phyloP scores from a whole-genome alignment of 35 echinoderm and acorn worm genomes.

The Ophioderma brevispina region DNA sequence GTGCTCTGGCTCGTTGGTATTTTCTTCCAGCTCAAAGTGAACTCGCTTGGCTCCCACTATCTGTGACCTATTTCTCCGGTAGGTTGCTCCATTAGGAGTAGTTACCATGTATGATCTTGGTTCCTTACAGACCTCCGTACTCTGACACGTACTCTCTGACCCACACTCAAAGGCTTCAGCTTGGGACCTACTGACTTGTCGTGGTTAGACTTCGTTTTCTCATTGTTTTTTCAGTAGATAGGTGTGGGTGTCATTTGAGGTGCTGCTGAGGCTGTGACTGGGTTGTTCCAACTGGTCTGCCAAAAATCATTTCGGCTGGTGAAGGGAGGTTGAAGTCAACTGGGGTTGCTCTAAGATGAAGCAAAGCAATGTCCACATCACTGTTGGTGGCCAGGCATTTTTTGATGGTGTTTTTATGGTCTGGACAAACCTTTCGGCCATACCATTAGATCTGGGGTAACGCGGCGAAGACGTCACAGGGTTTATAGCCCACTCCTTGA shows the following conservation, averaged over 20 bases:
- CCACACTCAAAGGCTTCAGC: slow-evolving; percentile 4
- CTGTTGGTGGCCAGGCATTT: no score
- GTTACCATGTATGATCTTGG: slow-evolving; percentile 37
- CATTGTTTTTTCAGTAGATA: slow-evolving; percentile 23
- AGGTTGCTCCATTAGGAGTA: slow-evolving; percentile 54
- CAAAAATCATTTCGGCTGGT: no score
- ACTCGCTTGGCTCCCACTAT: not conserved
- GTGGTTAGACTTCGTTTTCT: no score
- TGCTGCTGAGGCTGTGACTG: no score
- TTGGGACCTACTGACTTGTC: not conserved
- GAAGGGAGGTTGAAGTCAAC: no score
- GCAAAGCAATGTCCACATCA: no score
- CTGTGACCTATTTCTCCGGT: no score
- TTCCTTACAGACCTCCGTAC: slow-evolving; percentile 19
- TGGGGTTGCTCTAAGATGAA: no score
- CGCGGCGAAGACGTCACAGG: slow-evolving; percentile 45
- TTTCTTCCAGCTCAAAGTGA: not conserved
- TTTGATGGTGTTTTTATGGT: no score
- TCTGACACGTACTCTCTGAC: slow-evolving; percentile 7
- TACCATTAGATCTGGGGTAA: slow-evolving; percentile 54
- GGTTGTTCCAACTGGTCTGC: no score
- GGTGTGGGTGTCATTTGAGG: no score
- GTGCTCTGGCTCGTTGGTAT: not conserved
- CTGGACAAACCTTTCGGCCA: no score
- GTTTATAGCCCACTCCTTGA: slow-evolving; percentile 38